Evolutionary conservation across 2,113 vertebrate species (phyloP), one percentile per base, ranked within the genome.

Genomic region (Oryzias celebensis): DNA sequence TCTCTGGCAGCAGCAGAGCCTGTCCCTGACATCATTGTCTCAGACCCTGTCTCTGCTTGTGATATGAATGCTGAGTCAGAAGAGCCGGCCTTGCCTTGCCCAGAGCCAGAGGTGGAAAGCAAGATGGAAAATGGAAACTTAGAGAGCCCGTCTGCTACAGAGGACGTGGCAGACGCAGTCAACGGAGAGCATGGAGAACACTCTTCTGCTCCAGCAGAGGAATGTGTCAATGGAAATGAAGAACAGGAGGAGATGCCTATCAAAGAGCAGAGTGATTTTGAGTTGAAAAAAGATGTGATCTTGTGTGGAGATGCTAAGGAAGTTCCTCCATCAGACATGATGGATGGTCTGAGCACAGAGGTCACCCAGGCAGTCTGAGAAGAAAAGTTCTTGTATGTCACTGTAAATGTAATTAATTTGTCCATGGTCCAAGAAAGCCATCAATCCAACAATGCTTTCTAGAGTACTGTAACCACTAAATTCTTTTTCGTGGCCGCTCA

Each of bases 281-380:
- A 89, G 85, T 74, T 90, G 60, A 92, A 92, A 88, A 92, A 90
- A 82, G 90, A 92, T 52, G 66, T 89, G 61, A 84, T 49, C 62
- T 59, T 90, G 57, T 75, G 61, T 1, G 85, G 55, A 41, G 84
- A 87, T 22, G 73, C 80, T 62, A 81, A 74, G 26, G 82, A 87
- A 53, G 80, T 69, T 75, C 79, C 82, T 0, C 84, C 80, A 4
- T 62, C 71, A 49, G 86, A 87, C 48, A 75, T 87, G 73, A 67
- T 81, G 65, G 88, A 87, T 47, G 52, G 75, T 57, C 61, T 85
- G 58, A 64, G 75, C 75, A 85, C 81, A 43, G 74, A 88, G 64
- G 82, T 88, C 61, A 90, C 82, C 59, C 83, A 89, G 81, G 83
- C 78, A 22, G 80, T 89, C 73, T 92, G 83, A 92, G 71, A 51